Evolutionary conservation across 2,888 invertebrate genomes (phyloP), one percentile per base, ranked within the genome.

Genomic region (Carpatolechia fugitivella): DNA sequence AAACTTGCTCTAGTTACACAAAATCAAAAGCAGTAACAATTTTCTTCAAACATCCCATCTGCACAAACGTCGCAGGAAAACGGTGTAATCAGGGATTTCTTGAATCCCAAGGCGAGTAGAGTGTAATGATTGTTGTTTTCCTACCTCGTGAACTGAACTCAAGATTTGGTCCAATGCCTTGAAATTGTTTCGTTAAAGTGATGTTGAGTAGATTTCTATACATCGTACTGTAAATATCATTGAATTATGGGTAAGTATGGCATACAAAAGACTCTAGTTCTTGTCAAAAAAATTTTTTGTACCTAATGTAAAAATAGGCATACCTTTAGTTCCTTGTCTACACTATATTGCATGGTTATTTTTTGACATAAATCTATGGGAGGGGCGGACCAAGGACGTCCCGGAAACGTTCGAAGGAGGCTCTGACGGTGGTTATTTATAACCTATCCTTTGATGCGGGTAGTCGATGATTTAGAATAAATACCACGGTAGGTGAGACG

Each of bases 351-450:
- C n/a, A 6, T 24, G 24, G 6, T 24, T 24, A 24, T 82, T 82
- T 81, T 76, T 80, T 81, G 78, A 77, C 80, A 85, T 85, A 85
- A 85, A 85, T 85, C 80, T 73, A 66, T 64, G 69, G 76, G 77
- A 68, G 77, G 77, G 51, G 58, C 64, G 72, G 72, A 72, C 72
- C 62, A 66, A 66, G 70, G 72, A 74, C 79, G 68, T 71, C 63
- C 70, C 78, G 81, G 81, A 83, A 79, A 70, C 74, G 66, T 63
- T 69, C 73, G 71, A 80, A 79, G 80, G 77, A 76, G 74, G 77
- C 76, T 72, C 75, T 68, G 68, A 72, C 71, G 68, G 66, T 64
- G 56, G 76, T 83, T 77, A 83, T 84, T 82, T 85, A 85, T 80
- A 76, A 74, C 76, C 69, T 65, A 62, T 67, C 60, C 62, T 59